Evolutionary conservation across 2,797 vertebrate species (phyloP).

Genomic region (Hirundo rustica): DNA sequence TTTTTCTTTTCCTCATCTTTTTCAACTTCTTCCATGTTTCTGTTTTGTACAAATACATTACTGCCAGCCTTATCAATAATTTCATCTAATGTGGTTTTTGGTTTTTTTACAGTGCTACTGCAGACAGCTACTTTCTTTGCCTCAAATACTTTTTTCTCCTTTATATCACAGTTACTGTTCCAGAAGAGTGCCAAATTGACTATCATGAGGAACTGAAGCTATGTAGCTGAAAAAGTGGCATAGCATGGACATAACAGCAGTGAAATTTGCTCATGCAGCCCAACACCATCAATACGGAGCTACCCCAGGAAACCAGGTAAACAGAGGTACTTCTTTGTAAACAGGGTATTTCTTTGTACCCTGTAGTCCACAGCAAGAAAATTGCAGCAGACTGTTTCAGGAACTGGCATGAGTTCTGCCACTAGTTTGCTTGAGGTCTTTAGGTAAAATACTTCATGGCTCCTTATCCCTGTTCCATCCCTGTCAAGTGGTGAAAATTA

Average conservation of each 20-base stretch:
- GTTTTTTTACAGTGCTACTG: not conserved
- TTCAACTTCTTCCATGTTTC: not conserved
- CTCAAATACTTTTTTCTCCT: not conserved
- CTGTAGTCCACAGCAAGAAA: not conserved
- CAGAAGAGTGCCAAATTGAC: not conserved
- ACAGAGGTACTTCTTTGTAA: not conserved
- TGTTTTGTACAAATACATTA: not conserved
- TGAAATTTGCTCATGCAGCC: not conserved
- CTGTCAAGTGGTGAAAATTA: not conserved
- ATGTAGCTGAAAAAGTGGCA: not conserved
- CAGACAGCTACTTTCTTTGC: not conserved
- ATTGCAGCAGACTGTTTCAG: not conserved
- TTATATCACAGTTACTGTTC: not conserved
- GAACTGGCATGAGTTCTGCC: not conserved
- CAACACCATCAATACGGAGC: not conserved
- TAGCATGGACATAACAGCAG: not conserved
- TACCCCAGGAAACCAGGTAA: not conserved
- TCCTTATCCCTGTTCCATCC: not conserved
- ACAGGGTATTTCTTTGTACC: not conserved
- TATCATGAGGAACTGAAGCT: not conserved
- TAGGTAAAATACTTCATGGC: not conserved
- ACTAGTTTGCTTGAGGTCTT: not conserved
- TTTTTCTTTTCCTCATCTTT: not conserved
- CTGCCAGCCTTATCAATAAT: not conserved
- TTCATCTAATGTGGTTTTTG: not conserved